Base-by-base conservation (phyloP, 2,113 vertebrate species). In the Amphiprion ocellaris region DNA sequence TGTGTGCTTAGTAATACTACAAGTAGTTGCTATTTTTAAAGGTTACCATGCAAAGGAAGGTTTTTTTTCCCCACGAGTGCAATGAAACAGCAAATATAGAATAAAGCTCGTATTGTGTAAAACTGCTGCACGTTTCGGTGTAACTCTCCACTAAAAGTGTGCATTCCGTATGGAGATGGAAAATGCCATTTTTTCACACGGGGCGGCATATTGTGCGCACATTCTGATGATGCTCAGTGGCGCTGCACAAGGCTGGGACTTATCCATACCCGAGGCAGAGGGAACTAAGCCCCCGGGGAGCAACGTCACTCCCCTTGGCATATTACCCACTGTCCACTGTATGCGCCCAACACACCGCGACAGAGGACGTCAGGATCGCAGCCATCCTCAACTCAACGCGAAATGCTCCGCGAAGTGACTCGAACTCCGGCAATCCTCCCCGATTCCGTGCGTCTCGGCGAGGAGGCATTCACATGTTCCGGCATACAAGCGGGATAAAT, bases 341-440 rank as follows among this genome's bases (percentile, higher is more conserved):
- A 78, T 87, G 83, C 88, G 74, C 87, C 85, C 93, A 78, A 81
- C 93, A 91, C 92, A 83, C 56, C 90, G 77, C 88, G 72, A 86
- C 92, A 88, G 94, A 94, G 92, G 90, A 93, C 94, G 89, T 85
- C 93, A 81, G 94, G 93, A 93, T 92, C 94, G 93, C 93, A 37
- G 90, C 93, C 95, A 81, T 93, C 94, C 92, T 93, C 94, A 77
- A 90, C 91, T 93, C 94, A 77, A 90, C 91, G 92, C 95, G 96
- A 94, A 92, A 96, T 96, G 97, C 92, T 95, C 77, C 88, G 94
- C 92, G 93, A 92, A 89, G 93, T 87, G 89, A 89, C 87, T 82
- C 79, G 65, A 90, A 94, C 91, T 92, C 92, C 10, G 72, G 73
- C 83, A 64, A 77, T 90, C 86, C 89, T 90, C 90, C 81, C 82